These are phyloP conservation scores for Drosophila subsilvestris DNA, from an alignment of 2,888 invertebrate species.

Conservation along the genomic window DNA sequence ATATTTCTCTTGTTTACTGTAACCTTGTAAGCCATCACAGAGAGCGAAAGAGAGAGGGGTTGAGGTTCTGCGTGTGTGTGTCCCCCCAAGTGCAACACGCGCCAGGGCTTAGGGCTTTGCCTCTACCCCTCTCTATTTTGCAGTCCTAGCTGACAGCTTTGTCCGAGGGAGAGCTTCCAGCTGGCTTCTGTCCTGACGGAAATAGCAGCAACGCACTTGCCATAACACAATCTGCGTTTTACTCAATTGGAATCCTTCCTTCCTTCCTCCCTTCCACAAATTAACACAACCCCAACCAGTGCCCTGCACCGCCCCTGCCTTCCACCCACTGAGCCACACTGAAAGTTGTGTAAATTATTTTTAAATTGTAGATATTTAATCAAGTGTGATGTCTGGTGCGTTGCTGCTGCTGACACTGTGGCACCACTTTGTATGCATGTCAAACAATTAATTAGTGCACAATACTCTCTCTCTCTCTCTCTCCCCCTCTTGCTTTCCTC, in stretches of 20 bases:
- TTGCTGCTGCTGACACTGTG: neutral
- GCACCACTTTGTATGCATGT: conserved; percentile 31
- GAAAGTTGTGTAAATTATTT: conserved; percentile 54
- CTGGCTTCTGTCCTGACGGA: conserved; percentile 10
- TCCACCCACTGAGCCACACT: neutral
- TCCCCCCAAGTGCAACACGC: conserved; percentile 26
- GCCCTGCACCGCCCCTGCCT: neutral
- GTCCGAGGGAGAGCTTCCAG: conserved; percentile 28
- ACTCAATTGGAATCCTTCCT: neutral
- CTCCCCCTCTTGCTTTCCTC: neutral
- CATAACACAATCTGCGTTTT: conserved; percentile 47
- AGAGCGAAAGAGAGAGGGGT: too few relatives aligned
- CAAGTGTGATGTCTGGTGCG: conserved; percentile 58
- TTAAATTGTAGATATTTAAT: conserved; percentile 65
- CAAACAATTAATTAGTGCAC: conserved; percentile 47
- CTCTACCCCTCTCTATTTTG: neutral
- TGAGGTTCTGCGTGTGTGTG: neutral
- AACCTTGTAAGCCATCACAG: neutral
- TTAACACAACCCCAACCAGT: neutral
- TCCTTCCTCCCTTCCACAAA: neutral
- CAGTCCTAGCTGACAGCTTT: conserved; percentile 16
- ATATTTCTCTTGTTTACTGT: neutral
- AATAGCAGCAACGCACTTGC: conserved; percentile 41
- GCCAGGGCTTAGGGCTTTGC: conserved; percentile 14
- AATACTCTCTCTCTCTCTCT: neutral